These are phyloP conservation scores for Xyrichtys novacula DNA, from an alignment of 2,797 vertebrate species.

Conservation along the genomic window DNA sequence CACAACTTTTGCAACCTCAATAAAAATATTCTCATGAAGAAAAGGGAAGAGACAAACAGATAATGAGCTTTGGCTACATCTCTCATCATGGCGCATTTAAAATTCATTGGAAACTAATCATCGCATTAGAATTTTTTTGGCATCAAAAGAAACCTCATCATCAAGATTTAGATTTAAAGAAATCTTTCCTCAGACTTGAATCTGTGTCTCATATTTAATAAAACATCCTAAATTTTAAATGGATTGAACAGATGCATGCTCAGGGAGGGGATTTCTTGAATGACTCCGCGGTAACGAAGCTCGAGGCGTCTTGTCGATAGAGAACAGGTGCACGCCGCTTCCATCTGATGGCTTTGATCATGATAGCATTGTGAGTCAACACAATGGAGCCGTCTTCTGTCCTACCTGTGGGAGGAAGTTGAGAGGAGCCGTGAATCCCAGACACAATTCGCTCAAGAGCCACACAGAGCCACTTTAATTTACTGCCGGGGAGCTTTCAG, in stretches of 20 bases:
- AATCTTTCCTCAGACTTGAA: not conserved
- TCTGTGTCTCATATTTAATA: not conserved
- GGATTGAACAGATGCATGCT: not conserved
- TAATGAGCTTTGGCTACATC: not conserved
- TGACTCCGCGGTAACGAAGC: conserved; percentile 6
- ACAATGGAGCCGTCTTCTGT: conserved; percentile 41
- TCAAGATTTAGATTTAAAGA: not conserved
- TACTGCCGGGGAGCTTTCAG: conserved; percentile 60
- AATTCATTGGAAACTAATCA: conserved; percentile 5
- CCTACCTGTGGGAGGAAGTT: conserved; percentile 50
- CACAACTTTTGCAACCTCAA: no score
- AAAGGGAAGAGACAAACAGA: no score
- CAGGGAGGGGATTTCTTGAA: not conserved
- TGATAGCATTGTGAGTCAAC: conserved; percentile 32
- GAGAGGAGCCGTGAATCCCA: conserved; percentile 59
- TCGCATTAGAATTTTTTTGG: not conserved
- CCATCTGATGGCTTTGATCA: conserved; percentile 40
- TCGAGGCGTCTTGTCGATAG: not conserved
- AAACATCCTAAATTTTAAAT: not conserved
- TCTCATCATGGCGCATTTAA: not conserved
- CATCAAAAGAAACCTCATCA: not conserved
- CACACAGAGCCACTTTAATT: conserved; percentile 63
- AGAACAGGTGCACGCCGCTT: conserved; percentile 23
- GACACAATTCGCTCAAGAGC: conserved; percentile 68
- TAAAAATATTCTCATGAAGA: no score